These are phyloP conservation scores for Zosterops borbonicus DNA, from an alignment of 2,113 vertebrate genomes.

Conservation along the genomic window DNA sequence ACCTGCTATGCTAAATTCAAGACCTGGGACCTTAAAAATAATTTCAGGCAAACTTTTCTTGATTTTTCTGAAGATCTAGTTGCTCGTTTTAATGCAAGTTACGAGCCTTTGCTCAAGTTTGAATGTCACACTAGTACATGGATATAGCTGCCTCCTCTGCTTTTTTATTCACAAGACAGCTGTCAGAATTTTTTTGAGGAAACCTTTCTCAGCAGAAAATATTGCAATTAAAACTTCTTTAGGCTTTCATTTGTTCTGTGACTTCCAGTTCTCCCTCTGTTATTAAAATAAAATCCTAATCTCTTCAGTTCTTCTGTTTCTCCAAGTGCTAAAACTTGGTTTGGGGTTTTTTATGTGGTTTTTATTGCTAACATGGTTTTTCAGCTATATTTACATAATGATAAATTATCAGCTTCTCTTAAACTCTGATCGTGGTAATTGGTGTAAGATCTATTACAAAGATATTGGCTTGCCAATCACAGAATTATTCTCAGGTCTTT, in stretches of 20 bases:
- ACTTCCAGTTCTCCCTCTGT: not conserved
- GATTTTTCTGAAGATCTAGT: conserved; percentile 41
- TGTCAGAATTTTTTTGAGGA: not conserved
- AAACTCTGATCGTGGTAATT: not conserved
- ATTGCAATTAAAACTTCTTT: not conserved
- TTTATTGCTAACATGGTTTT: not conserved
- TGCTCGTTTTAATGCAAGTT: conserved; percentile 12
- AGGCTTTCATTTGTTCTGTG: not conserved
- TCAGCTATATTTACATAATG: not conserved
- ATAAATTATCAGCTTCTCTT: not conserved
- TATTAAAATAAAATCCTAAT: not conserved
- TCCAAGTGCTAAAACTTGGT: not conserved
- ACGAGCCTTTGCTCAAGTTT: not conserved
- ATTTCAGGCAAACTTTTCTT: conserved; percentile 27
- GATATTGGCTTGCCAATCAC: not conserved
- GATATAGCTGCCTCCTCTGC: not conserved
- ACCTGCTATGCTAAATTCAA: not conserved
- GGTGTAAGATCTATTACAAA: not conserved
- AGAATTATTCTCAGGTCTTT: not conserved
- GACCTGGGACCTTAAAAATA: conserved; percentile 9
- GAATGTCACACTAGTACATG: not conserved
- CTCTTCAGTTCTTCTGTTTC: not conserved
- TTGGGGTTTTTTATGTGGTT: no score
- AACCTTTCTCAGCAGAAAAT: not conserved
- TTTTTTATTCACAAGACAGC: not conserved